Base-by-base conservation (phyloP, 2,888 invertebrate species). In the Phortica magna region DNA sequence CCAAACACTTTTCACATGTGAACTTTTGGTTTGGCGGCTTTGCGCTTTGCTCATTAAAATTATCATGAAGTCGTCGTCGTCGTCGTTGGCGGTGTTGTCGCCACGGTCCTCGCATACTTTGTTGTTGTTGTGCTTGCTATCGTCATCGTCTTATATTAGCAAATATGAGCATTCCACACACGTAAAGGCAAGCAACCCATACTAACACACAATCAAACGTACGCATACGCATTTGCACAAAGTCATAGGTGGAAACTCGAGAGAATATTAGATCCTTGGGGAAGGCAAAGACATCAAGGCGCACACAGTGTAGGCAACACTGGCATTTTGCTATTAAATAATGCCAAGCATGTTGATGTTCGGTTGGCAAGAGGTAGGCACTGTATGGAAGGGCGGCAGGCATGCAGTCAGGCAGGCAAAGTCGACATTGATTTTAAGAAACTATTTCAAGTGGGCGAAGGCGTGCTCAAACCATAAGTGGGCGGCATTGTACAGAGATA, bases 131-230 rank as follows among this genome's bases (percentile, higher is more conserved):
- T n/a, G n/a, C n/a, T n/a, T n/a, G n/a, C n/a, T n/a, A 14, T 53
- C 2, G 6, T n/a, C 59, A 17, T 12, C 19, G 59, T 59, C 59
- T n/a, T 59, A 17, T 65, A 39, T 65, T 65, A 67, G 17, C 7
- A 67, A n/a, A 67, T 67, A 67, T 67, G 67, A 67, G 41, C 43
- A 67, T 67, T 67, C 67, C 42, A 42, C n/a, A 67, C 67, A 67
- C 67, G 67, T 67, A 67, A 67, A 43, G 41, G 17, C 67, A 67
- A 31, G n/a, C 42, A 64, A 31, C 10, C 12, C 39, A 64, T 64
- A 31, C 10, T 3, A 31, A 64, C 64, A 31, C 2, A 48, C 19
- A 9, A 19, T 17, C 12, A 39, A 5, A 14, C 42, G n/a, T n/a
- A n/a, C 41, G 42, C 9, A 31, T 64, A 39, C 10, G 10, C 39